Percentiles rank a stretch among this genome's conserved stretches.
Evolutionary conservation across 2,797 vertebrate species (phyloP).

Genomic region (Remorina albescens): DNA sequence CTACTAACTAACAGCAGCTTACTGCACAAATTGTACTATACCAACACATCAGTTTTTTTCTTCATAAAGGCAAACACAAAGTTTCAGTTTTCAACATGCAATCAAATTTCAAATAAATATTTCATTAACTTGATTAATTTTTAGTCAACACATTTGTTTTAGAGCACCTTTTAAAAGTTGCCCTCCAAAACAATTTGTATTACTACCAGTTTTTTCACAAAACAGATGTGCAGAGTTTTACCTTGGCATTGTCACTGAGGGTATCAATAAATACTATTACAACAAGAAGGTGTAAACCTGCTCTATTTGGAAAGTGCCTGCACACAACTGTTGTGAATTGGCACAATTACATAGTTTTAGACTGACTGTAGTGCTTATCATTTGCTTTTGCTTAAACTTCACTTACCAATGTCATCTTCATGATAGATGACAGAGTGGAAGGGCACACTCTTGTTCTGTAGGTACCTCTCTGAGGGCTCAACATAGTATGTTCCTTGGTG

Average conservation of each 20-base stretch:
- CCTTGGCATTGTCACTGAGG: no score
- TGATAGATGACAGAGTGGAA: slow-evolving; percentile 99
- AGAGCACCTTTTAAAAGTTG: not conserved
- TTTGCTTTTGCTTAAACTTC: slow-evolving; percentile 1
- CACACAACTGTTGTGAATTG: no score
- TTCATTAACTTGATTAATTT: not conserved
- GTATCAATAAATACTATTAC: no score
- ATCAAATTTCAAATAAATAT: not conserved
- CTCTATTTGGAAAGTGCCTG: no score
- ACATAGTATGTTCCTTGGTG: slow-evolving; percentile 94
- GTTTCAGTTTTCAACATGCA: not conserved
- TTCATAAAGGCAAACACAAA: not conserved
- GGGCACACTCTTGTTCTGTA: slow-evolving; percentile 85
- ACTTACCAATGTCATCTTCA: slow-evolving; percentile 96
- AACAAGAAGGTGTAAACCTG: no score
- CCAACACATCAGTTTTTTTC: not conserved
- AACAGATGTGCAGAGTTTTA: no score
- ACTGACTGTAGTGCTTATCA: not conserved
- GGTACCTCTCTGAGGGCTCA: slow-evolving; percentile 95
- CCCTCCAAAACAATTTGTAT: not conserved
- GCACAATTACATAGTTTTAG: not conserved
- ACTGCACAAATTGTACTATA: not conserved
- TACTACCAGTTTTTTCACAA: no score
- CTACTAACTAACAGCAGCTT: not conserved
- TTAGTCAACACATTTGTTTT: not conserved